Evolutionary conservation across 2,113 vertebrate species (phyloP), one percentile per base, ranked within the genome.

Genomic region (Protobothrops flavoviridis): DNA sequence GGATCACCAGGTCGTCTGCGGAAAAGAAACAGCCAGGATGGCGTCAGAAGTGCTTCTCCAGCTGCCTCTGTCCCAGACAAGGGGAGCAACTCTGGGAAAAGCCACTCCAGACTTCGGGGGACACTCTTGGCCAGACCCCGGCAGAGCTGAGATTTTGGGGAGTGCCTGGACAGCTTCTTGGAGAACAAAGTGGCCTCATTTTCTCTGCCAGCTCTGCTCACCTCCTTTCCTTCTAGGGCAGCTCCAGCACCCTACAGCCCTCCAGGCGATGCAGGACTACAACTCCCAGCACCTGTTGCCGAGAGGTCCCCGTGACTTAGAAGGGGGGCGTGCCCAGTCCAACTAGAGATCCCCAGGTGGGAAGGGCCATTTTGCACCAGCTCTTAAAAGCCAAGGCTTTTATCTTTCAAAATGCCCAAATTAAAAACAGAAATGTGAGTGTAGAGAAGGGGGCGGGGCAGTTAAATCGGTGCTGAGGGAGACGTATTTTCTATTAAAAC

Each of bases 1-100:
- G 96, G 56, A 97, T 92, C 13, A 94, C 57, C 13, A 96, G 88
- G 59, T 99, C 98, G 0, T 99, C 99, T 99, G 91, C 26, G 4
- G 69, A 24, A 17, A 59, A 45, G 17, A 43, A 5, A 21, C 13
- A 4, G 21, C 10, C 39, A 59, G 33, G 43, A 7, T 3, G 5
- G 33, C 43, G 2, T 59, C 53, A 33, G 43, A 87, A 13, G 56
- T 1, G 6, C 2, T 61, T 85, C 2, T 17, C 43, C 8, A 20
- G n/a, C 7, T 2, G 3, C 12, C 21, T 12, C 43, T 24, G 5
- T 26, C 39, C 10, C 13, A 1, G 39, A 24, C 1, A 1, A 24
- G 9, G 87, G 29, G 10, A 53, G 20, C 15, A 11, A 0, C 8
- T 21, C 52, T 6, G 69, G 15, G n/a, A 81, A 43, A 9, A 81